Evolutionary conservation across 2,113 vertebrate genomes (phyloP), one percentile per base, ranked within the genome.

Genomic region (Phrynocephalus versicolor): DNA sequence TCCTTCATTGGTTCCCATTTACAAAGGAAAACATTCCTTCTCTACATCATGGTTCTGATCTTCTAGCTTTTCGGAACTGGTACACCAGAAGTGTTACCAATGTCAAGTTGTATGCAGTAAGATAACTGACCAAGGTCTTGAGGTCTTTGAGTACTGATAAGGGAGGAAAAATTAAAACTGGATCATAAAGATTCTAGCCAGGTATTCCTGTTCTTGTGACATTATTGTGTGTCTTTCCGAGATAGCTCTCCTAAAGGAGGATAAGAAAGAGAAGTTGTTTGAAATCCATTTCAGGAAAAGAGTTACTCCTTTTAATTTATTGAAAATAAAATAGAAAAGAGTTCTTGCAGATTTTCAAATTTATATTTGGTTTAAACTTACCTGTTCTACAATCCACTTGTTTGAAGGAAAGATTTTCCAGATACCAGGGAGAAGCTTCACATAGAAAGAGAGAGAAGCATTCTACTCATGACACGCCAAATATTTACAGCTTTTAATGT

Each of bases 1-100:
- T 86, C 65, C 87, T 86, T 70, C 33, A 51, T 33, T 51, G 30
- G n/a, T 69, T 85, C 57, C 91, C 82, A 88, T 64, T 80, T 90
- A 45, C 80, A 88, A 71, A 85, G n/a, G 15, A 87, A 89, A 39
- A 70, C 65, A 57, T 57, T 70, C 35, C 2, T 57, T 71, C 13
- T 19, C 41, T 33, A n/a, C 2, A 57, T n/a, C 51, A 13, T 64
- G 18, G 30, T 62, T 27, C 18, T 57, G 30, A 9, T 30, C 3
- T 25, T 51, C 33, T 51, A 45, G 18, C 13, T 23, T 41, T 74
- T 45, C 74, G 57, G 18, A 64, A 45, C 33, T 41, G 41, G 57
- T n/a, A 3, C 58, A 51, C 0, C 21, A 45, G 37, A n/a, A 83
- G 21, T 62, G 33, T 12, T 64, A 18, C 62, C 6, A n/a, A 62